Percentiles rank a stretch among this genome's conserved stretches.
Conservation (phyloP, 2,888 invertebrate genomes). For the Amphipoea oculea region DNA sequence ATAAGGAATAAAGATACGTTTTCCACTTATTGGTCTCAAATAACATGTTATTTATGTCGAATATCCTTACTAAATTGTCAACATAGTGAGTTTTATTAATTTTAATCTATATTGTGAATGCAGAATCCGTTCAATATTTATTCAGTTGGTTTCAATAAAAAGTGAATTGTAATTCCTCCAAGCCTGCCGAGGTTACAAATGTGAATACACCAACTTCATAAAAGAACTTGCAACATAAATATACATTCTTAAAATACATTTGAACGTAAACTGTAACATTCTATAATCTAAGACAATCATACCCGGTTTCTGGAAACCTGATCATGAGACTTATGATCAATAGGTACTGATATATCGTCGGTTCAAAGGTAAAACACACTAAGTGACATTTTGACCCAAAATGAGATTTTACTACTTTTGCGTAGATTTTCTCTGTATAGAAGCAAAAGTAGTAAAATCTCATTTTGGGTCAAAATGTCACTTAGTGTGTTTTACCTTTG, state of each 20-base stretch:
- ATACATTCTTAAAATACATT: slow-evolving; percentile 5
- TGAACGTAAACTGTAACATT: neutral
- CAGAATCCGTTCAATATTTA: slow-evolving; percentile 31
- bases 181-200: slow-evolving; percentile 18
- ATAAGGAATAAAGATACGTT: neutral
- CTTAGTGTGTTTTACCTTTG: too few species aligned
- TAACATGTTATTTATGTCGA: neutral
- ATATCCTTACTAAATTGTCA: neutral
- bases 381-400: too few species aligned
- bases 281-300: neutral
- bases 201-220: slow-evolving; percentile 12
- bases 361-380: too few species aligned
- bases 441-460: too few species aligned
- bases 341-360: neutral
- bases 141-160: slow-evolving; percentile 27
- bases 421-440: too few species aligned
- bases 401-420: too few species aligned
- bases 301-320: neutral
- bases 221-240: slow-evolving; percentile 5
- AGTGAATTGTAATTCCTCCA: slow-evolving; percentile 7
- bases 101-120: slow-evolving; percentile 13
- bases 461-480: too few species aligned
- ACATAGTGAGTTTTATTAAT: slow-evolving; percentile 2
- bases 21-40: neutral
- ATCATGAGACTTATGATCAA: neutral